Evolutionary conservation across 2,797 vertebrate species (phyloP).

Genomic region (Dicrostonyx torquatus): DNA sequence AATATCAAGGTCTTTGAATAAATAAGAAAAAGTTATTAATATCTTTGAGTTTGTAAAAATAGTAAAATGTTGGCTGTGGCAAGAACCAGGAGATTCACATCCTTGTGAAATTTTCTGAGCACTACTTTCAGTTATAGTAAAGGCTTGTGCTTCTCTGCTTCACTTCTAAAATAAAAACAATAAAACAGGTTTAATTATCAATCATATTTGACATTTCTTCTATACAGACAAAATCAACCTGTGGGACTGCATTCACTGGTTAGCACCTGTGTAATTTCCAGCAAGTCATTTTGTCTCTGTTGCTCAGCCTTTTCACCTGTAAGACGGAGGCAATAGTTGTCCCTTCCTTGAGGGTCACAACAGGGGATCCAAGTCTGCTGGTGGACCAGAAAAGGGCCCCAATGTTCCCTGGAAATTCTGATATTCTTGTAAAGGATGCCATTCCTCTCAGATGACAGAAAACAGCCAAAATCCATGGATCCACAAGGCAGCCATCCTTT

Average conservation of each 20-base stretch:
- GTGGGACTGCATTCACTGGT: not conserved
- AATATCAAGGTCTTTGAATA: not conserved
- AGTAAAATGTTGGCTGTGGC: not conserved
- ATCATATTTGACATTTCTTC: slow-evolving; percentile 25
- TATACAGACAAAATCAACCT: slow-evolving; percentile 22
- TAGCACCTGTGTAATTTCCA: not conserved
- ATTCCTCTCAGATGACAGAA: not conserved
- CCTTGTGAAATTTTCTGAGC: not conserved
- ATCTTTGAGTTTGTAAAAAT: not conserved
- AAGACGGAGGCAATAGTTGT: not conserved
- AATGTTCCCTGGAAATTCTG: not conserved
- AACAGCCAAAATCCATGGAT: too few species aligned
- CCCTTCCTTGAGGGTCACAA: not conserved
- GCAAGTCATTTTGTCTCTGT: not conserved
- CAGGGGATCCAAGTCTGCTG: not conserved
- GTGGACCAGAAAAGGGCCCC: not conserved
- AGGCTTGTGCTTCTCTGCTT: not conserved
- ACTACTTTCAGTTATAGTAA: slow-evolving; percentile 20
- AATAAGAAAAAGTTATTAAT: slow-evolving; percentile 14
- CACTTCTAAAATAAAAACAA: not conserved
- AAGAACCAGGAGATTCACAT: not conserved
- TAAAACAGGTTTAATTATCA: not conserved
- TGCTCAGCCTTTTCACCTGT: not conserved
- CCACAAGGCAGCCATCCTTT: not conserved
- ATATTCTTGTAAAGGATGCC: not conserved